Base-by-base conservation (phyloP, 2,888 invertebrate species). In the Drymonia ruficornis region DNA sequence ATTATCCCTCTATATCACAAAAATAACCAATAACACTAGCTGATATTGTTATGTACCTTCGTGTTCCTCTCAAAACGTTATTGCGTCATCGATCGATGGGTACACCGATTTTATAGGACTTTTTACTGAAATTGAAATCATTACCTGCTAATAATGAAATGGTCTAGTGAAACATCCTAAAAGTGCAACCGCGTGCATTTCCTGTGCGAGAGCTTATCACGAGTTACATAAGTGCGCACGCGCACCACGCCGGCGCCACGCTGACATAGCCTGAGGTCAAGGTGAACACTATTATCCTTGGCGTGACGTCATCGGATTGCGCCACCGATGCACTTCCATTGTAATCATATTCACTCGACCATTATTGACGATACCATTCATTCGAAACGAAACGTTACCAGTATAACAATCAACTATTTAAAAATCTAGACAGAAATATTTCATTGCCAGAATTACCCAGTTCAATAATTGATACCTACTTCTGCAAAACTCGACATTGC, bases 261-360 rank as follows among this genome's bases (percentile, higher is more conserved):
- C 72, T 84, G 84, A 84, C 83, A 80, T 82, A 82, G 83, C 75
- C 75, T 84, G 87, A 89, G 88, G 89, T 87, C 89, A 89, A 89
- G 90, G 90, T 79, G 76, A 81, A 72, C 72, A 68, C 78, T 83
- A 86, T 88, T 85, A 87, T 89, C 84, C 87, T 87, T 81, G 81
- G 82, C 77, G 80, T 86, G 83, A 85, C 61, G 63, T 64, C 59
- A 68, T 56, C 45, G 47, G 67, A 63, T 77, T 78, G 72, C 74
- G 79, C 68, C 78, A 80, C 56, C 52, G 61, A 62, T 74, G 68
- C 70, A 74, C 71, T 70, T 70, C 67, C 70, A 70, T 67, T 61
- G 61, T 46, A 58, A 49, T 59, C 56, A 60, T 46, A 58, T 47
- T 59, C 50, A 50, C 34, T 53, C 51, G 45, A 58, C n/a, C 44